phyloP scores from a whole-genome alignment of 2,888 invertebrate genomes.

The Oeneis ivallda region DNA sequence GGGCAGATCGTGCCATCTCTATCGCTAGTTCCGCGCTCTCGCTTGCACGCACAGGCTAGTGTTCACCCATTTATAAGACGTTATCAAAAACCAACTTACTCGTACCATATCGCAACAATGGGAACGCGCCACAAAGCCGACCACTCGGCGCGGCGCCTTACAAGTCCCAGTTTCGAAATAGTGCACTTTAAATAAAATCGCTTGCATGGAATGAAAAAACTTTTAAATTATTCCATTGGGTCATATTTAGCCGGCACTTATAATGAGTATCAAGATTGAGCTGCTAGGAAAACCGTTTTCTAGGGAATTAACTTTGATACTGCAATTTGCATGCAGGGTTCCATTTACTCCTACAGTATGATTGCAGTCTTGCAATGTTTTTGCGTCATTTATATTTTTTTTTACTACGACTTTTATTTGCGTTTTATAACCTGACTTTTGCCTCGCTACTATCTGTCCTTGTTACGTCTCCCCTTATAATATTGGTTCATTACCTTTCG shows the following conservation, averaged over 20 bases:
- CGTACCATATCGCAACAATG: not conserved
- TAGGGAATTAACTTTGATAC: slow-evolving; percentile 12
- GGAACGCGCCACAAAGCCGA: slow-evolving; percentile 17
- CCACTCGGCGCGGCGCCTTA: slow-evolving; percentile 29
- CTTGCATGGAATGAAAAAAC: slow-evolving; percentile 32
- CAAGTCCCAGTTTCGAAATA: slow-evolving; percentile 29
- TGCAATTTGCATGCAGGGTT: not conserved
- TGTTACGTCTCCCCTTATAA: too few species aligned
- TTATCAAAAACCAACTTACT: not conserved
- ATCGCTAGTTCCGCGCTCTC: too few species aligned
- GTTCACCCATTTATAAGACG: too few species aligned
- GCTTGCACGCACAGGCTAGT: too few species aligned
- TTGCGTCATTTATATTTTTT: too few species aligned
- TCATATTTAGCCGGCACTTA: slow-evolving; percentile 19
- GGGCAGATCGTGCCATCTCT: too few species aligned
- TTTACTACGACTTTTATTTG: too few species aligned
- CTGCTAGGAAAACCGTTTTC: not conserved
- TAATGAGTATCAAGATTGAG: slow-evolving; percentile 9
- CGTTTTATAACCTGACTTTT: too few species aligned
- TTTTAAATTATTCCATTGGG: slow-evolving; percentile 28
- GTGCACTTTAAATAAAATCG: slow-evolving; percentile 31
- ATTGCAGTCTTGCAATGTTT: not conserved
- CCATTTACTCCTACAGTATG: not conserved
- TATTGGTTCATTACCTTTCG: too few species aligned
- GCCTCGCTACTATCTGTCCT: too few species aligned